Evolutionary conservation across 2,888 invertebrate species (phyloP).

Genomic region (Carpatolechia fugitivella): DNA sequence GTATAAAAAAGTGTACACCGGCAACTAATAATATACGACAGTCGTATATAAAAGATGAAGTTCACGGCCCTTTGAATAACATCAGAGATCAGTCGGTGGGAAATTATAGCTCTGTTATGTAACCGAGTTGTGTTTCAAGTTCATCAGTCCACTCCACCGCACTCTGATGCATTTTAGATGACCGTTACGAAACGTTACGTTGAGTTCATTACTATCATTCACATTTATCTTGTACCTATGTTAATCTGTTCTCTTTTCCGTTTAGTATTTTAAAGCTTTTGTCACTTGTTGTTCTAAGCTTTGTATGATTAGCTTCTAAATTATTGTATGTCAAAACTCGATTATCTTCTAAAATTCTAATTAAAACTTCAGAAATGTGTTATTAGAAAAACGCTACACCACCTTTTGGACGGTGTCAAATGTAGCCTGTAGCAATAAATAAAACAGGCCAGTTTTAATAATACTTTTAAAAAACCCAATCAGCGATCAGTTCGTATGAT

Average conservation of each 20-base stretch:
- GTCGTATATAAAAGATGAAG: not conserved
- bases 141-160: not conserved
- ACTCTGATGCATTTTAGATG: slow-evolving; percentile 4
- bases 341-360: too few relatives aligned
- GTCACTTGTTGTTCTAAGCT: not conserved
- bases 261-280: too few relatives aligned
- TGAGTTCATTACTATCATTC: not conserved
- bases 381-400: too few relatives aligned
- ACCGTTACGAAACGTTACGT: not conserved
- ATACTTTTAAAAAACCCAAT: too few relatives aligned
- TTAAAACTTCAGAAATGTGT: too few relatives aligned
- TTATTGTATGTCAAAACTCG: too few relatives aligned
- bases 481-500: too few relatives aligned
- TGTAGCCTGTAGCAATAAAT: too few relatives aligned
- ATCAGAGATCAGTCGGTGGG: slow-evolving; percentile 1
- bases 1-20: too few relatives aligned
- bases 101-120: slow-evolving; percentile 7
- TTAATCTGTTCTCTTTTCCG: not conserved
- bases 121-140: slow-evolving; percentile 4
- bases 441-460: too few relatives aligned
- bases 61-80: slow-evolving; percentile 11
- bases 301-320: not conserved
- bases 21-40: too few relatives aligned
- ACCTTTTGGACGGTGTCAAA: too few relatives aligned
- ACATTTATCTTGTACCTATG: not conserved